Conservation (phyloP, 2,888 invertebrate species). For the Scaptomyza parva region DNA sequence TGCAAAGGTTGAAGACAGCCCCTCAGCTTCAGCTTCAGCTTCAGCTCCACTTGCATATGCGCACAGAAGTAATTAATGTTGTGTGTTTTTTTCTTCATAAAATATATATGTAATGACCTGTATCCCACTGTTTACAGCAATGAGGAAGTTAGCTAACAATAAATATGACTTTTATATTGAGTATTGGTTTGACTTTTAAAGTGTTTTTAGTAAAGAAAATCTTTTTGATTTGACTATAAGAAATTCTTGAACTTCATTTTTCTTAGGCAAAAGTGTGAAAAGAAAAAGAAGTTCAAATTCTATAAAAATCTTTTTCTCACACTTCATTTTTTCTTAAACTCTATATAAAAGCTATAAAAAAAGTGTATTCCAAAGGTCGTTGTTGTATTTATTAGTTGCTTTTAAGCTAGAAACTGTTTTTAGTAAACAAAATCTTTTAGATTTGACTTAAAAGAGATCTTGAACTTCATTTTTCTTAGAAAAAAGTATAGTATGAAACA, state of each 20-base stretch:
- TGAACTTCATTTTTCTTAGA: too few species aligned
- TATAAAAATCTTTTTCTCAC: too few species aligned
- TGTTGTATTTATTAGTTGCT: slow-evolving; percentile 10
- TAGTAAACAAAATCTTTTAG: neutral
- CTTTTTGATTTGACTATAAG: neutral
- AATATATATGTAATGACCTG: slow-evolving; percentile 3
- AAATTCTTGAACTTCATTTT: too few species aligned
- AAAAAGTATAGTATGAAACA: too few species aligned
- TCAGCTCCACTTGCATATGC: slow-evolving; percentile 63
- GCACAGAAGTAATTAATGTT: slow-evolving; percentile 58
- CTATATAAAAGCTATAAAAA: too few species aligned
- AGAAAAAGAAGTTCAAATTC: too few species aligned
- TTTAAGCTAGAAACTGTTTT: neutral
- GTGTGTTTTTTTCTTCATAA: slow-evolving; percentile 29
- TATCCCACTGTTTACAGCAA: neutral
- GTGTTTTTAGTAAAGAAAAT: neutral
- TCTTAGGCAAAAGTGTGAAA: too few species aligned
- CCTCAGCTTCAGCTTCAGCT: too few species aligned
- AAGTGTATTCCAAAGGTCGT: slow-evolving; percentile 39
- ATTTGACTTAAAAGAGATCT: too few species aligned
- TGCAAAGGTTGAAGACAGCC: slow-evolving; percentile 62
- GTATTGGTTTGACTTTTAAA: too few species aligned
- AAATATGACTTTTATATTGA: too few species aligned
- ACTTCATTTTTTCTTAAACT: too few species aligned
- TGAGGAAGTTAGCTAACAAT: slow-evolving; percentile 3